These are phyloP conservation scores for Pachycephus smyrnensis DNA, from an alignment of 2,888 invertebrate species.

Conservation along the genomic window DNA sequence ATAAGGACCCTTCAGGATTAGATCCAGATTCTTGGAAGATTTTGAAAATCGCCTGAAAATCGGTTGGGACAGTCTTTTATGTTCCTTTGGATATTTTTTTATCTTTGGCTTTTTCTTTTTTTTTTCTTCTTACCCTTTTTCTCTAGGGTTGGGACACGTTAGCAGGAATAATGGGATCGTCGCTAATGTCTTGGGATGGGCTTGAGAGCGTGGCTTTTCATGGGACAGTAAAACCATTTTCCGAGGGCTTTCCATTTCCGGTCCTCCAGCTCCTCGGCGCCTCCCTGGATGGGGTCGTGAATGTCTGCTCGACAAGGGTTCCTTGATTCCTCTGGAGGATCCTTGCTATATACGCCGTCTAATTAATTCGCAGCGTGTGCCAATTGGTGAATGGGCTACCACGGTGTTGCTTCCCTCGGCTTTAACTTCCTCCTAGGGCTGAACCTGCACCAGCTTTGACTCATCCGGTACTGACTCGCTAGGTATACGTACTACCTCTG, in stretches of 20 bases:
- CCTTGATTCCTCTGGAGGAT: conserved; percentile 42
- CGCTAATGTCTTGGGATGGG: background rate
- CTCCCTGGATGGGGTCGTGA: conserved; percentile 26
- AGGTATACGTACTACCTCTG: background rate
- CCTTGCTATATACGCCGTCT: conserved; percentile 20
- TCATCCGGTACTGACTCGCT: background rate
- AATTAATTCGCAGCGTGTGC: conserved; percentile 35
- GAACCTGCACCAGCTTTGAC: background rate
- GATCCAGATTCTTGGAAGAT: background rate
- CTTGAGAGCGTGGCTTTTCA: background rate
- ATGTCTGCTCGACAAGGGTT: conserved; percentile 33
- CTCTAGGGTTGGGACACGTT: background rate
- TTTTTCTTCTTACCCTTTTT: background rate
- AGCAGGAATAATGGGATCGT: background rate
- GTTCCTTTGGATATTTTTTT: background rate
- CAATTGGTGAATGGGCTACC: conserved; percentile 28
- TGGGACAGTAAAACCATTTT: background rate
- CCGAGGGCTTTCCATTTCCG: background rate
- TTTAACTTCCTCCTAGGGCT: background rate
- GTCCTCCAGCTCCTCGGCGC: background rate
- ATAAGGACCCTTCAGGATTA: background rate
- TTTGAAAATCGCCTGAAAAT: background rate
- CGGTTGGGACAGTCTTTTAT: background rate
- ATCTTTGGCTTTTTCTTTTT: background rate
- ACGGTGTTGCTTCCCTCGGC: conserved; percentile 2